Conservation (phyloP, 2,113 vertebrate species). For the Pollimyrus isidori region DNA sequence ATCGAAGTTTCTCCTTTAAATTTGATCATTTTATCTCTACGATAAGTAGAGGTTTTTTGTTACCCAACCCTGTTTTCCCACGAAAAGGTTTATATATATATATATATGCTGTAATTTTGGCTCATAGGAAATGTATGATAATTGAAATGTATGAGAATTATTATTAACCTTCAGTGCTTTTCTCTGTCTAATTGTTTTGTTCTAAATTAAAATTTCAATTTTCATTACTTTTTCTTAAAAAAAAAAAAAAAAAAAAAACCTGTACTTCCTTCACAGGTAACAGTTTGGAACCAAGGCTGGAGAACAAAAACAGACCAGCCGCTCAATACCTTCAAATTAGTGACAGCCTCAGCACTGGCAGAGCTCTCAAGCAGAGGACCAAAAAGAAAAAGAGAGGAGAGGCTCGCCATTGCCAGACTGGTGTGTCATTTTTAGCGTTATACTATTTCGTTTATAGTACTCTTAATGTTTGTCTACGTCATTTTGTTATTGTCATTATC, state of each 20-base stretch:
- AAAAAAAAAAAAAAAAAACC: background rate
- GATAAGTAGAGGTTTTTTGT: background rate
- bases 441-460: background rate
- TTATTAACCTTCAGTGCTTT: background rate
- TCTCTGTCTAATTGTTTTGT: background rate
- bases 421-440: conserved; percentile 39
- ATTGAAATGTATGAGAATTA: background rate
- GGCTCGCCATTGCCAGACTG: conserved; percentile 78
- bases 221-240: background rate
- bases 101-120: background rate
- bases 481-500: background rate
- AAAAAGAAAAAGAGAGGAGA: conserved; percentile 78
- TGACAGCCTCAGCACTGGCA: conserved; percentile 68
- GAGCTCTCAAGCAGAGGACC: conserved; percentile 70
- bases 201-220: background rate
- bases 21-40: background rate
- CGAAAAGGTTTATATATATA: background rate
- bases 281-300: conserved; percentile 68
- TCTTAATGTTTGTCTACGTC: background rate
- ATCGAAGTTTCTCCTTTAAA: background rate
- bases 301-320: conserved; percentile 74
- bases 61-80: background rate
- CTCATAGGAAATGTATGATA: background rate
- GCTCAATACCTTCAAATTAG: conserved; percentile 78
- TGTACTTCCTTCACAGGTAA: conserved; percentile 57